Evolutionary conservation across 1,140 invertebrate species (phyloP).

Genomic region (Philotrypesis tridentata): DNA sequence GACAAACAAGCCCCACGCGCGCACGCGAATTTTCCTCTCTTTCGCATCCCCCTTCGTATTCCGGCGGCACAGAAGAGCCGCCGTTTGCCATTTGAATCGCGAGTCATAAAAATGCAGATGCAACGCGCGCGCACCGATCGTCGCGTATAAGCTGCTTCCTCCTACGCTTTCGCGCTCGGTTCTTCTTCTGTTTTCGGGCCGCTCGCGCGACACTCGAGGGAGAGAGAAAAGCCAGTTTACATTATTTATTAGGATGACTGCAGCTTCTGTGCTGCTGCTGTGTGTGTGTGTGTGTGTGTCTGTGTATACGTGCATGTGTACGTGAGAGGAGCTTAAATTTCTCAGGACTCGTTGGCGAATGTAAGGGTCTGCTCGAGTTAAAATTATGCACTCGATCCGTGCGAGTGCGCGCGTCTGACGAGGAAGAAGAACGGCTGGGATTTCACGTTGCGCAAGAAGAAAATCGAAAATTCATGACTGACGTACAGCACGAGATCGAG

Average conservation of each 20-base stretch:
- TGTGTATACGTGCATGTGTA: background rate
- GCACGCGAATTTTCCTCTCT: background rate
- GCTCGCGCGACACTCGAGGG: background rate
- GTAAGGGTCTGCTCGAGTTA: background rate
- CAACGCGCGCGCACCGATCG: background rate
- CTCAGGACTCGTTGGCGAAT: background rate
- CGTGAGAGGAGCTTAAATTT: background rate
- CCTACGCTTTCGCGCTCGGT: too few relatives aligned
- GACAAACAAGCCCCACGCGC: constrained; percentile 13
- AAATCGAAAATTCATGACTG: background rate
- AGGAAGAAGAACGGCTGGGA: background rate
- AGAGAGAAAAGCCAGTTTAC: constrained; percentile 4
- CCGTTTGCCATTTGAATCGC: constrained; percentile 20
- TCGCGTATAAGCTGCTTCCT: background rate
- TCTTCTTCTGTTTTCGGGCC: background rate
- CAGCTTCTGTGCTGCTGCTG: too few relatives aligned
- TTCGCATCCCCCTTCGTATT: too few relatives aligned
- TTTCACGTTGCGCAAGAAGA: background rate
- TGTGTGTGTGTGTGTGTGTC: too few relatives aligned
- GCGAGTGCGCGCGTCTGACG: background rate
- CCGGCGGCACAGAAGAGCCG: background rate
- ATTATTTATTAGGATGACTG: constrained; percentile 18
- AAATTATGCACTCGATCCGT: background rate
- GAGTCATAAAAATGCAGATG: constrained; percentile 42
- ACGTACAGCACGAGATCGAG: background rate